Conservation (phyloP, 2,113 vertebrate species). For the Pangasianodon gigas region DNA sequence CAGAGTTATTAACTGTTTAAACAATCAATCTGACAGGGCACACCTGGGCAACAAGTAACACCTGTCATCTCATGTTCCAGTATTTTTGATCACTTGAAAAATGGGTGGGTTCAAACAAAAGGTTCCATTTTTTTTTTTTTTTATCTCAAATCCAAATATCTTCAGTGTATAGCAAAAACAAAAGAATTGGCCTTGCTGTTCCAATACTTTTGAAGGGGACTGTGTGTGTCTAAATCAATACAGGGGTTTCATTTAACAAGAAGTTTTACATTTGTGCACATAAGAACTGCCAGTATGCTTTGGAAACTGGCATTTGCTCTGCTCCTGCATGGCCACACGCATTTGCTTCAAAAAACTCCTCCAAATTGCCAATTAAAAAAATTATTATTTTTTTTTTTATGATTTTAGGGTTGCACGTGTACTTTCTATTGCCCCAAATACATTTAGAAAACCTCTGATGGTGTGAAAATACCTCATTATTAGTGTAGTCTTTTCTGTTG, state of each 20-base stretch:
- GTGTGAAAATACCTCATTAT: neutral
- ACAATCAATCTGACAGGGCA: neutral
- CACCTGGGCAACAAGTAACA: neutral
- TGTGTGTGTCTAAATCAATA: neutral
- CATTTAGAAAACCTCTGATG: neutral
- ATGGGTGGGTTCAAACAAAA: neutral
- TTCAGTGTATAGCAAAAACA: neutral
- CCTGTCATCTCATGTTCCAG: neutral
- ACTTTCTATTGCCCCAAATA: neutral
- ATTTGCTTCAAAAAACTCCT: no score
- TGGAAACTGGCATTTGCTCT: neutral
- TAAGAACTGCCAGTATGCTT: neutral
- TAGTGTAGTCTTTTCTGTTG: neutral
- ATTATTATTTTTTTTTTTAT: no score
- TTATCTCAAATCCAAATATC: neutral
- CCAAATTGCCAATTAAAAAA: no score
- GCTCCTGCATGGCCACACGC: no score
- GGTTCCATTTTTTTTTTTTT: no score
- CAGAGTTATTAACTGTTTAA: neutral
- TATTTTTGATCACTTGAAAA: neutral
- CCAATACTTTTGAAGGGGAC: neutral
- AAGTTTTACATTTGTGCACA: neutral
- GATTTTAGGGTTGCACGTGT: neutral
- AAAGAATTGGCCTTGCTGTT: neutral
- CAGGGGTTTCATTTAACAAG: neutral